Base-by-base conservation (phyloP, 1,140 invertebrate species). In the Hycleus phaleratus region DNA sequence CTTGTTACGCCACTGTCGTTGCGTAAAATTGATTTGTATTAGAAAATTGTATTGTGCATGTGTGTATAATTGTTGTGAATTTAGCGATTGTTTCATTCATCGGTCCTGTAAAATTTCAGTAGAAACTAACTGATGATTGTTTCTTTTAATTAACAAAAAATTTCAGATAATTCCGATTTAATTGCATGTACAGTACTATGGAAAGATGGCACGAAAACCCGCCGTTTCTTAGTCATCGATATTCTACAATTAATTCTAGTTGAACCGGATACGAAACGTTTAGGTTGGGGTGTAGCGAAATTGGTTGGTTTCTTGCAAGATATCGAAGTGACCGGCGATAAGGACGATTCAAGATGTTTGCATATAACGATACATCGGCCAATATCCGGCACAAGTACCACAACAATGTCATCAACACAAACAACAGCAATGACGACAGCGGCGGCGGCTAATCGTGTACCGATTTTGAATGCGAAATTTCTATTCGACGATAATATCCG, bases 401-500 rank as follows among this genome's bases (percentile, higher is more conserved):
- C 83, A 0, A 18, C 18, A 18, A 18, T 12, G 12, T 12, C 12
- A 12, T 12, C 18, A 18, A 18, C 18, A 18, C 18, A 18, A 18
- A 18, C 18, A 18, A 18, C 18, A 18, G 18, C 18, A 18, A 18
- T 18, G 12, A 12, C 12, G 12, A 1, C 12, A 12, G 12, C 12
- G 12, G 12, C 12, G 18, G 18, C 40, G 10, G 76, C 79, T 18
- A 88, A 86, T 55, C 76, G 87, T 38, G 81, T 85, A 2, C 90
- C 94, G 0, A 71, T 96, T 5, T 77, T 98, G 5, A 85, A 88
- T 11, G 91, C 94, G 0, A 94, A 93, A 73, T 97, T 99, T 71
- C 84, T 97, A 44, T 99, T 99, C 72, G 96, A 99, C 72, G 97
- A 99, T 78, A 94, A 98, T 72, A 99, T 99, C 59, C 81, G 97